These are phyloP conservation scores for Addax nasomaculatus DNA, from an alignment of 2,113 vertebrate species.

Conservation along the genomic window DNA sequence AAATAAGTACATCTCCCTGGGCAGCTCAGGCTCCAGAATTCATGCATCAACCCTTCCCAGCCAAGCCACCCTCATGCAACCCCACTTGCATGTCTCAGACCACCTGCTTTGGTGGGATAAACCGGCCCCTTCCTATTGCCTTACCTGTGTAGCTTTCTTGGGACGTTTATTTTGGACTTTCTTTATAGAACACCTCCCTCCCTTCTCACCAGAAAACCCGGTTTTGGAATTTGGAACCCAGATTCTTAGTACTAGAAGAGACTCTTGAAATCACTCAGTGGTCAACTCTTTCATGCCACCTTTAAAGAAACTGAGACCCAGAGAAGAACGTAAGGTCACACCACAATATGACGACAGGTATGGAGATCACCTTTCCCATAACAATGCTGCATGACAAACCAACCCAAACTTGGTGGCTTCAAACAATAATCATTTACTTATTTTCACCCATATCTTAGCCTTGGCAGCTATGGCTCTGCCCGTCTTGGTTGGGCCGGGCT, in stretches of 20 bases:
- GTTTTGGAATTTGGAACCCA: background rate
- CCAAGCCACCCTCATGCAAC: background rate
- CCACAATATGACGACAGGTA: background rate
- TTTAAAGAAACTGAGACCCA: background rate
- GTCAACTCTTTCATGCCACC: background rate
- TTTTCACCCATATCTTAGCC: background rate
- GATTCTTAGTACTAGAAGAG: background rate
- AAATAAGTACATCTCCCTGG: too few species aligned
- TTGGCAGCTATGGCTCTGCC: background rate
- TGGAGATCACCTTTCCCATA: background rate
- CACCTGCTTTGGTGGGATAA: too few species aligned
- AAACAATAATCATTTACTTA: background rate
- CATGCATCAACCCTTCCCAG: too few species aligned
- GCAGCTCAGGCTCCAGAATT: too few species aligned
- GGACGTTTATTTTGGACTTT: background rate
- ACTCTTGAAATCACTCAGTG: background rate
- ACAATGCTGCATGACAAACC: rapidly evolving
- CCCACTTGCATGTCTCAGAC: background rate
- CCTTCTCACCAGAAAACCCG: background rate
- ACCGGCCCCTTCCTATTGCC: too few species aligned
- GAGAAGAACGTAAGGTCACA: background rate
- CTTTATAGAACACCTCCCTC: background rate
- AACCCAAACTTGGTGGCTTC: background rate
- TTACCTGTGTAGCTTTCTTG: background rate
- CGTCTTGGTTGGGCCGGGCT: background rate